These are phyloP conservation scores for Luehdorfia chinensis DNA, from an alignment of 1,140 invertebrate species.

Conservation along the genomic window DNA sequence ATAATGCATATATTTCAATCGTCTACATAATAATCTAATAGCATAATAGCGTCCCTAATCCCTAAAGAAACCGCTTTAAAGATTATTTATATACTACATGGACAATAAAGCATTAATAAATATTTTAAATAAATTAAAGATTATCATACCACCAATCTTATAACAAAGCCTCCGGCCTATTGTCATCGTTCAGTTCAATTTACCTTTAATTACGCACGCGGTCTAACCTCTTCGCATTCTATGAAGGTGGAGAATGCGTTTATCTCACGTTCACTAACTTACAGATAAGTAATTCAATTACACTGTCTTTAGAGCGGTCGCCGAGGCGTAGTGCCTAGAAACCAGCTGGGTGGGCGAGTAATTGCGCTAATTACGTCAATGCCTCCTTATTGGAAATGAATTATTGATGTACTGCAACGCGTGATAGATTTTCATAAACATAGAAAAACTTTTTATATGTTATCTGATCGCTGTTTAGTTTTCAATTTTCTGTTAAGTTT, in stretches of 20 bases:
- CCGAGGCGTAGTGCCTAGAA: constrained; percentile 14
- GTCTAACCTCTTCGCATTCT: constrained; percentile 38
- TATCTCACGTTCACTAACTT: constrained; percentile 43
- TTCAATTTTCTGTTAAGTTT: background rate
- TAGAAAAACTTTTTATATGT: constrained; percentile 16
- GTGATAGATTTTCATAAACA: constrained; percentile 44
- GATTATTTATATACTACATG: no score
- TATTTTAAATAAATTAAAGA: constrained; percentile 25
- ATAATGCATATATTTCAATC: no score
- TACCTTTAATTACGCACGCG: constrained; percentile 47
- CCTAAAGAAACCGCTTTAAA: no score
- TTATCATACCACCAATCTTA: constrained; percentile 41
- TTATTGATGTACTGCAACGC: constrained; percentile 56
- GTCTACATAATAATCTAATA: no score
- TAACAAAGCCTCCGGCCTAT: constrained; percentile 44
- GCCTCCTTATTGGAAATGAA: constrained; percentile 62
- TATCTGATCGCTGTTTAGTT: constrained; percentile 15
- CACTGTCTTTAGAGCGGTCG: constrained; percentile 20
- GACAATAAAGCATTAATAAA: background rate
- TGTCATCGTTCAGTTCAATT: constrained; percentile 52
- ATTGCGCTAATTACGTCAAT: constrained; percentile 70
- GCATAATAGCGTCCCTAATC: no score
- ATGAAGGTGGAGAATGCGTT: constrained; percentile 54
- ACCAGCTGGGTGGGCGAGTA: constrained; percentile 59
- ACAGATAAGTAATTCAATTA: constrained; percentile 66